phyloP scores from a whole-genome alignment of 2,113 vertebrate genomes.

The Girardinichthys multiradiatus region DNA sequence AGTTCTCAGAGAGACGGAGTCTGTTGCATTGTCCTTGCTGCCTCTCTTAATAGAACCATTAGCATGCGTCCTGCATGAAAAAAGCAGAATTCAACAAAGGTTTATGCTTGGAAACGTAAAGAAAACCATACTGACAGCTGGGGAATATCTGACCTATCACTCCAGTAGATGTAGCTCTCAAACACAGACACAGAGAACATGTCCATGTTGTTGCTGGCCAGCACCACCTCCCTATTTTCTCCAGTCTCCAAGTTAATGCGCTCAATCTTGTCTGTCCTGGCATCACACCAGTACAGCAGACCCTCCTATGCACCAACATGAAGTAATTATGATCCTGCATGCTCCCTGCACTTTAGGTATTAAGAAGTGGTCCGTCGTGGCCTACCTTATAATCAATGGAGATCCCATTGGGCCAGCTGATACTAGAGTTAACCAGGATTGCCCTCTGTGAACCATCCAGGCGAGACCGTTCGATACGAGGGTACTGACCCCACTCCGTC shows the following conservation, averaged over 20 bases:
- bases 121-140: neutral
- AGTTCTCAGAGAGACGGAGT: constrained; percentile 90
- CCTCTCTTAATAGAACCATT: constrained; percentile 98
- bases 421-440: constrained; percentile 92
- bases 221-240: constrained; percentile 91
- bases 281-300: constrained; percentile 97
- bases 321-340: neutral
- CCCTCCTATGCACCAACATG: constrained; percentile 80
- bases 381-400: constrained; percentile 94
- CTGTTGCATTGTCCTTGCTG: constrained; percentile 93
- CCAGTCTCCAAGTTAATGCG: constrained; percentile 94
- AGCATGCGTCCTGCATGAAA: constrained; percentile 87
- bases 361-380: neutral
- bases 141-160: constrained; percentile 84
- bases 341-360: neutral
- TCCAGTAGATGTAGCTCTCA: constrained; percentile 97
- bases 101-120: neutral
- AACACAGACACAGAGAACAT: constrained; percentile 99
- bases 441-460: constrained; percentile 89
- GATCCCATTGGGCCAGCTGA: constrained; percentile 98
- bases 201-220: constrained; percentile 98
- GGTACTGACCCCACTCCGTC: constrained; percentile 98
- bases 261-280: constrained; percentile 95
- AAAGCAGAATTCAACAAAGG: neutral
- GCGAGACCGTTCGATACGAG: constrained; percentile 92